A percentile compares a stretch with the other conserved stretches of the same genome.
phyloP scores from a whole-genome alignment of 2,888 invertebrate species.

The Malachius bipustulatus region DNA sequence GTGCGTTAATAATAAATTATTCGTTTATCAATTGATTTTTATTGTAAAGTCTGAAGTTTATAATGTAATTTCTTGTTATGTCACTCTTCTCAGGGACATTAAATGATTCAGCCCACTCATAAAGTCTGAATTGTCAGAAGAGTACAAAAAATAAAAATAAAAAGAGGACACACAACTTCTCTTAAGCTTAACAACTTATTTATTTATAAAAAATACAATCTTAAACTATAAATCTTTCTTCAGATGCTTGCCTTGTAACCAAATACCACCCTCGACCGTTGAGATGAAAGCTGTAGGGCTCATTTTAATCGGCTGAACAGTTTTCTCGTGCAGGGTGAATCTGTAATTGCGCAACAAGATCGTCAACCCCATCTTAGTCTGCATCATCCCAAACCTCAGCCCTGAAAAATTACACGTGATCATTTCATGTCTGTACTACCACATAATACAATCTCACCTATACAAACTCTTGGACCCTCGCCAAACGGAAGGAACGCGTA shows the following conservation, averaged over 20 bases:
- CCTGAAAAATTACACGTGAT: constrained; percentile 14
- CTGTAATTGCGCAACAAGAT: constrained; percentile 17
- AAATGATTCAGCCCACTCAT: too few relatives aligned
- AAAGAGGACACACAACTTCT: too few relatives aligned
- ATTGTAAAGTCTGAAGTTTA: too few relatives aligned
- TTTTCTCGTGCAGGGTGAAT: constrained; percentile 15
- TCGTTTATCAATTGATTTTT: too few relatives aligned
- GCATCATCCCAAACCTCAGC: constrained; percentile 19
- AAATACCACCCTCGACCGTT: not conserved
- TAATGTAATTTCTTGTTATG: too few relatives aligned
- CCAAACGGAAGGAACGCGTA: not conserved
- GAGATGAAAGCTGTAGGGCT: constrained; percentile 6
- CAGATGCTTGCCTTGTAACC: constrained; percentile 5
- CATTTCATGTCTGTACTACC: not conserved
- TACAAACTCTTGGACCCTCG: not conserved
- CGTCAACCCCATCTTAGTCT: constrained; percentile 18
- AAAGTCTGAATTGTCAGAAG: too few relatives aligned
- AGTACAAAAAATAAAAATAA: too few relatives aligned
- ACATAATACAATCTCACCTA: not conserved
- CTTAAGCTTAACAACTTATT: too few relatives aligned
- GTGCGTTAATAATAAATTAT: too few relatives aligned
- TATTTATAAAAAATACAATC: too few relatives aligned
- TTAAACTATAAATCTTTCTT: too few relatives aligned
- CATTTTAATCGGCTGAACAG: constrained; percentile 10
- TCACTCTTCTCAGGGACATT: too few relatives aligned